phyloP scores from a whole-genome alignment of 2,113 vertebrate genomes.

The Corydoras maculifer region DNA sequence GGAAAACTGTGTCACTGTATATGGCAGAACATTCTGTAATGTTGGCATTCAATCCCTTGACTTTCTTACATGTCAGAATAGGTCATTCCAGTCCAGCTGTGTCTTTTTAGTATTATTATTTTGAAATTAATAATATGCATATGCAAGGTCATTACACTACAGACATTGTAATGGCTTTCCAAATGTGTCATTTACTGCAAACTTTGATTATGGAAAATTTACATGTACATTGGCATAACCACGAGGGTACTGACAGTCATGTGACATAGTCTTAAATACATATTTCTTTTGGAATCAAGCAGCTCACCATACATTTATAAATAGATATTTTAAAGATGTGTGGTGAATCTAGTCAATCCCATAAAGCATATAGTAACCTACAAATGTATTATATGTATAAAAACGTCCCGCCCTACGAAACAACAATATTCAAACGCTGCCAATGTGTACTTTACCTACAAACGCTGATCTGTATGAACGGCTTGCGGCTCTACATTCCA shows the following conservation, averaged over 20 bases:
- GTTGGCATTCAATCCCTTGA: too few species aligned
- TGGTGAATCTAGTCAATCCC: neutral
- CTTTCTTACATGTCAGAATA: too few species aligned
- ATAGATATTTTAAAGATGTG: constrained; percentile 4
- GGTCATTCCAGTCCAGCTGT: too few species aligned
- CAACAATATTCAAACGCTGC: constrained; percentile 23
- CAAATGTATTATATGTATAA: constrained; percentile 9
- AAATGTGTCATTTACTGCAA: too few species aligned
- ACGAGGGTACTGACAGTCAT: neutral
- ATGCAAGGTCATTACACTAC: too few species aligned
- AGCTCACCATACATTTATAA: neutral
- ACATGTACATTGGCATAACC: too few species aligned
- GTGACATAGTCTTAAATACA: neutral
- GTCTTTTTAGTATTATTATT: too few species aligned
- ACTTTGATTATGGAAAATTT: too few species aligned
- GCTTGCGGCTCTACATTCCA: constrained; percentile 32
- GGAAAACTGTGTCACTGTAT: too few species aligned
- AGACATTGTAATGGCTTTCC: too few species aligned
- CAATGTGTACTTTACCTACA: constrained; percentile 33
- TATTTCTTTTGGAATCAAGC: neutral
- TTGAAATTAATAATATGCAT: too few species aligned
- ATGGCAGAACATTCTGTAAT: too few species aligned
- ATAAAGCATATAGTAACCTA: constrained; percentile 7
- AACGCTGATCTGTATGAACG: constrained; percentile 34
- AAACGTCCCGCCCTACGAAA: constrained; percentile 29